A percentile compares a stretch with the other conserved stretches of the same genome.
phyloP scores from a whole-genome alignment of 2,888 invertebrate species.

The Pecten maximus region DNA sequence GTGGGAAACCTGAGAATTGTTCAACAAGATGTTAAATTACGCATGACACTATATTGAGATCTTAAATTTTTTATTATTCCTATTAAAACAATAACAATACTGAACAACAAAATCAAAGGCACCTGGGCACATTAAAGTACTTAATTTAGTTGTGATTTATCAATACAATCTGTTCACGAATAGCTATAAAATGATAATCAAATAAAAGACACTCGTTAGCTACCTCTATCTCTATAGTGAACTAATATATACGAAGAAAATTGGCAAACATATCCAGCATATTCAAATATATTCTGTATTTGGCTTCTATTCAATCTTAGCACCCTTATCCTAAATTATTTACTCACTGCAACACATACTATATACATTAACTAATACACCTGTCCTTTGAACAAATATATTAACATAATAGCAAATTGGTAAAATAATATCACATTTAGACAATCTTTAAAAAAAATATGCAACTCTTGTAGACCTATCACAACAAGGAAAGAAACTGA shows the following conservation, averaged over 20 bases:
- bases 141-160: no score
- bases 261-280: no score
- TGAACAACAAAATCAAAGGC: neutral
- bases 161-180: no score
- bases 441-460: neutral
- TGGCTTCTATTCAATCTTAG: neutral
- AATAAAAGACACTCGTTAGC: no score
- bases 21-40: neutral
- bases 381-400: neutral
- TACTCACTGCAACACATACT: no score
- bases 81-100: neutral
- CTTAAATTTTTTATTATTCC: conserved; percentile 4
- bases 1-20: no score
- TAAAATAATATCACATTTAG: neutral
- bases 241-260: no score
- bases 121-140: neutral
- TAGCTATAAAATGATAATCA: no score
- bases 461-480: neutral
- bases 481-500: neutral
- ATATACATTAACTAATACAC: neutral
- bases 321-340: neutral
- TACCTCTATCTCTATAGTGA: no score
- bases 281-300: neutral
- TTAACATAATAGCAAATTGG: neutral
- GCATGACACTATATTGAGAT: neutral